phyloP scores from a whole-genome alignment of 2,113 vertebrate genomes.

The Labeo rohita region DNA sequence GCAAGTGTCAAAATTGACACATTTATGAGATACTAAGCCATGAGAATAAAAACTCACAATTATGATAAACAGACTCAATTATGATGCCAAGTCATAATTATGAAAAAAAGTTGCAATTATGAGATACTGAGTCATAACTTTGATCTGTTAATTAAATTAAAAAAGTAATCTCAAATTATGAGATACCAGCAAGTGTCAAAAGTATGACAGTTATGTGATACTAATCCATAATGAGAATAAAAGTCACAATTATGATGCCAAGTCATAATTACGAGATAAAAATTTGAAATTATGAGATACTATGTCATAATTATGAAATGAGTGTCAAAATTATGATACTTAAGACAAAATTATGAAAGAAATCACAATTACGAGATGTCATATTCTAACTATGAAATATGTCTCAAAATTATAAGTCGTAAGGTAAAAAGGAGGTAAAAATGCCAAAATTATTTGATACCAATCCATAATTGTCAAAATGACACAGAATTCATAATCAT shows the following conservation, averaged over 20 bases:
- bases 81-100: background rate
- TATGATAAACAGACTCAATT: background rate
- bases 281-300: background rate
- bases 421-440: background rate
- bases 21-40: background rate
- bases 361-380: background rate
- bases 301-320: background rate
- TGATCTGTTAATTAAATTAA: too few species aligned
- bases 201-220: background rate
- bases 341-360: background rate
- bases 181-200: background rate
- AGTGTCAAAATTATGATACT: background rate
- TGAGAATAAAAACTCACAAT: background rate
- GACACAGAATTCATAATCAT: background rate
- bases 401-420: background rate
- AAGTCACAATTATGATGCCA: too few species aligned
- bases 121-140: too few species aligned
- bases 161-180: background rate
- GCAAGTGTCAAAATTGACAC: background rate
- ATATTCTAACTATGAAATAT: background rate
- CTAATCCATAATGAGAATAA: too few species aligned
- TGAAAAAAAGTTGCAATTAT: background rate
- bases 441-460: background rate
- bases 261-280: background rate
- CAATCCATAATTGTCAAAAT: background rate